These are phyloP conservation scores for Holothuria glaberrima DNA, from an alignment of 35 echinoderm and acorn worm species.

Conservation along the genomic window DNA sequence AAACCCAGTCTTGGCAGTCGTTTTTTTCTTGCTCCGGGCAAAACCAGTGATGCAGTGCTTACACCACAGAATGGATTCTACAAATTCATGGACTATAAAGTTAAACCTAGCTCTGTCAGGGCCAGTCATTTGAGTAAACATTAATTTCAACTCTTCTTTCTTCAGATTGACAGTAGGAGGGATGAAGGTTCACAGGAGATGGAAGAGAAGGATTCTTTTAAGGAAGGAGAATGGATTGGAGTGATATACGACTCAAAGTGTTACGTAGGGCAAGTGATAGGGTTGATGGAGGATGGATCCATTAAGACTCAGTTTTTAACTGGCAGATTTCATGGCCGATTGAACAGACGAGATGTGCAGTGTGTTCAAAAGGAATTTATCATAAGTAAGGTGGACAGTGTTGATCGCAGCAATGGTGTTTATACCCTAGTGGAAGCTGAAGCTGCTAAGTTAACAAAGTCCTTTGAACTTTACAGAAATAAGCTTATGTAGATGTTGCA, in stretches of 20 bases:
- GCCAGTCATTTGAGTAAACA: not conserved
- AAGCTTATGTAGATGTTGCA: not conserved
- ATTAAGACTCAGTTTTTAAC: slow-evolving; percentile 17
- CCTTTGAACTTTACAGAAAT: not conserved
- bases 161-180: not conserved
- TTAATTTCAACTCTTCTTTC: not conserved
- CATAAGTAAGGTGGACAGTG: not conserved
- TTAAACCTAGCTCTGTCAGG: too few relatives aligned
- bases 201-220: not conserved
- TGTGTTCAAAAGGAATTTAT: not conserved
- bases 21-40: too few relatives aligned
- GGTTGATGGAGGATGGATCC: not conserved
- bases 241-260: not conserved
- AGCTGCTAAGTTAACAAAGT: not conserved
- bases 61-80: too few relatives aligned
- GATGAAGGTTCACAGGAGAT: not conserved
- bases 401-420: not conserved
- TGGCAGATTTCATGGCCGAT: not conserved
- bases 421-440: not conserved
- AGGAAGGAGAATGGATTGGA: not conserved
- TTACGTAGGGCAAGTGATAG: slow-evolving; percentile 13
- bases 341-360: not conserved
- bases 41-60: too few relatives aligned
- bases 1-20: too few relatives aligned
- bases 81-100: too few relatives aligned